phyloP scores from a whole-genome alignment of 2,113 vertebrate species.

The Rhombomys opimus region DNA sequence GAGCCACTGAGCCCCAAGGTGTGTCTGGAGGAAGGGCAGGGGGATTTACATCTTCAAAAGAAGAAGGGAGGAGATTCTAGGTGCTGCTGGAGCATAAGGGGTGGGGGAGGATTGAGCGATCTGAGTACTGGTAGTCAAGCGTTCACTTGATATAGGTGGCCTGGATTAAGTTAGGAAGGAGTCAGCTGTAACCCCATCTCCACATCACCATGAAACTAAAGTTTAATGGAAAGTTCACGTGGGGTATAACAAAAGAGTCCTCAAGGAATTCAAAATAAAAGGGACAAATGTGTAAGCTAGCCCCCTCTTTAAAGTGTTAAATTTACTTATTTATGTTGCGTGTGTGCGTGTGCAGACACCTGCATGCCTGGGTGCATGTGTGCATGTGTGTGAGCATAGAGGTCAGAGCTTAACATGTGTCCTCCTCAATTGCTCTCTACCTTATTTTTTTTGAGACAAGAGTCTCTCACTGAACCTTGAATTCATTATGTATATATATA shows the following conservation, averaged over 20 bases:
- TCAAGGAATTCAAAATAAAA: neutral
- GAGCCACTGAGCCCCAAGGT: neutral
- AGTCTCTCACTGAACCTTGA: neutral
- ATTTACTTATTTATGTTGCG: neutral
- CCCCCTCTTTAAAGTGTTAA: neutral
- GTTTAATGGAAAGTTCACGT: neutral
- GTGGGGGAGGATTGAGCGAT: neutral
- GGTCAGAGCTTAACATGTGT: neutral
- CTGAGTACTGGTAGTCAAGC: neutral
- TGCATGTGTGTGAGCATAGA: neutral
- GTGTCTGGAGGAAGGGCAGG: neutral
- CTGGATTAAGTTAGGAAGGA: neutral
- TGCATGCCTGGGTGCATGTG: accelerated
- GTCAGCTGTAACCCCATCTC: neutral
- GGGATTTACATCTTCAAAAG: neutral
- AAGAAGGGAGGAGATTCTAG: neutral
- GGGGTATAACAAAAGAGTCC: neutral
- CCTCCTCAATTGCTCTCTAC: neutral
- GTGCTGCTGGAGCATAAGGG: neutral
- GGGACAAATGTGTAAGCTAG: neutral
- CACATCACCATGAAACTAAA: neutral
- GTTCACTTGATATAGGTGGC: neutral
- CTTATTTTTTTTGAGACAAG: neutral
- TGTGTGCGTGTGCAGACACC: neutral
- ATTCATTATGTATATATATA: neutral